Evolutionary conservation across 2,113 vertebrate species (phyloP).

Genomic region (Cephalopterus ornatus): DNA sequence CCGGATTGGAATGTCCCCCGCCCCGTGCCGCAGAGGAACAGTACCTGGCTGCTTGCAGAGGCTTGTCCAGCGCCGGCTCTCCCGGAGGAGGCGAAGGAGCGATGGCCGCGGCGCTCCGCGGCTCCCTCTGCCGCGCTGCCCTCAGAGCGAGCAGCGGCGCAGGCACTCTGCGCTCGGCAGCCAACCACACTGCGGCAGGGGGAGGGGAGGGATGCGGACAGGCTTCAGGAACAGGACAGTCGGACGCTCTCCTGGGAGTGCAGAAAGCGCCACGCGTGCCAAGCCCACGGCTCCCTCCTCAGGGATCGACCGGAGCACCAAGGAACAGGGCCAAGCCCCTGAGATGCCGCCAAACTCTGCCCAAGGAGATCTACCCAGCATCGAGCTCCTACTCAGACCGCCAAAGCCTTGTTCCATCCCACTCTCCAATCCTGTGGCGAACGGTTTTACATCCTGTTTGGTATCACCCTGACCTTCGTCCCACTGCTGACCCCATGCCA

Average conservation of each 20-base stretch:
- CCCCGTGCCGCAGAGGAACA: neutral
- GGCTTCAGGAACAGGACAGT: neutral
- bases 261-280: neutral
- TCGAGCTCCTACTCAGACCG: neutral
- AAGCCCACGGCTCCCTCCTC: neutral
- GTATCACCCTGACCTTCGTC: neutral
- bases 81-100: neutral
- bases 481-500: neutral
- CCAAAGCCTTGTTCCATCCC: neutral
- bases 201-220: conserved; percentile 30
- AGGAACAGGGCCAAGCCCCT: neutral
- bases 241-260: neutral
- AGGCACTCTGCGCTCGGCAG: conserved; percentile 18
- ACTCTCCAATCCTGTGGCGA: fast-evolving
- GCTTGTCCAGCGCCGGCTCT: neutral
- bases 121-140: neutral
- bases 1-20: neutral
- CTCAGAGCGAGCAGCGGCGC: neutral
- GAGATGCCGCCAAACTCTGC: fast-evolving
- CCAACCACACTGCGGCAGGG: conserved; percentile 54
- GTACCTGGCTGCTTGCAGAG: conserved; percentile 46
- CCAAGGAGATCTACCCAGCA: neutral
- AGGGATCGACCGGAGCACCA: neutral
- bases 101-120: neutral
- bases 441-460: neutral